These are phyloP conservation scores for Entomyzon cyanotis DNA, from an alignment of 2,113 vertebrate genomes.

Conservation along the genomic window DNA sequence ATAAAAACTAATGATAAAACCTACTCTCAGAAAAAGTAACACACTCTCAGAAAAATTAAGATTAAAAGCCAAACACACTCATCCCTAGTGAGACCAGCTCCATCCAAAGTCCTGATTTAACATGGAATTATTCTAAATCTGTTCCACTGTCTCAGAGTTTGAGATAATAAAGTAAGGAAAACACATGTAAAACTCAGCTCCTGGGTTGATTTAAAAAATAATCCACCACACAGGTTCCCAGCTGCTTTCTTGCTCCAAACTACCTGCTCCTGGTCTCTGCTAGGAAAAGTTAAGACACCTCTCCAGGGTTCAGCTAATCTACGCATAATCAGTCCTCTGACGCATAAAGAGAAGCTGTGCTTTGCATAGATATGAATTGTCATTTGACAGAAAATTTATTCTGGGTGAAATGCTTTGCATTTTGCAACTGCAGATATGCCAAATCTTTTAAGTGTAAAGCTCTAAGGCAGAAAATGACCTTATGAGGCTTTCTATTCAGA, in stretches of 20 bases:
- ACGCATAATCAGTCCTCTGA: neutral
- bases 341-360: conserved; percentile 15
- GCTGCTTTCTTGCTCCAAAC: neutral
- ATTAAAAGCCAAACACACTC: neutral
- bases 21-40: neutral
- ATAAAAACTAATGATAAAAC: neutral
- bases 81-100: neutral
- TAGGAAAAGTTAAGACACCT: neutral
- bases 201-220: neutral
- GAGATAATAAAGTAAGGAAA: neutral
- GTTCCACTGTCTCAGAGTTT: neutral
- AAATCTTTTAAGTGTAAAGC: conserved; percentile 14
- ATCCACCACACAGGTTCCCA: neutral
- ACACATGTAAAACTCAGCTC: neutral
- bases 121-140: neutral
- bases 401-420: neutral
- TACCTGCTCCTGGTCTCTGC: neutral
- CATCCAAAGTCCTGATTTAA: neutral
- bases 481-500: conserved; percentile 23
- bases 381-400: conserved; percentile 44
- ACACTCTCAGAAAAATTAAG: neutral
- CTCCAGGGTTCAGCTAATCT: conserved; percentile 5
- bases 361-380: conserved; percentile 29
- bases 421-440: conserved; percentile 20
- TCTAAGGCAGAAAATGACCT: conserved; percentile 50